A percentile compares a stretch with the other conserved stretches of the same genome.
Conservation (phyloP, 2,888 invertebrate species). For the Drosophila antonietae region DNA sequence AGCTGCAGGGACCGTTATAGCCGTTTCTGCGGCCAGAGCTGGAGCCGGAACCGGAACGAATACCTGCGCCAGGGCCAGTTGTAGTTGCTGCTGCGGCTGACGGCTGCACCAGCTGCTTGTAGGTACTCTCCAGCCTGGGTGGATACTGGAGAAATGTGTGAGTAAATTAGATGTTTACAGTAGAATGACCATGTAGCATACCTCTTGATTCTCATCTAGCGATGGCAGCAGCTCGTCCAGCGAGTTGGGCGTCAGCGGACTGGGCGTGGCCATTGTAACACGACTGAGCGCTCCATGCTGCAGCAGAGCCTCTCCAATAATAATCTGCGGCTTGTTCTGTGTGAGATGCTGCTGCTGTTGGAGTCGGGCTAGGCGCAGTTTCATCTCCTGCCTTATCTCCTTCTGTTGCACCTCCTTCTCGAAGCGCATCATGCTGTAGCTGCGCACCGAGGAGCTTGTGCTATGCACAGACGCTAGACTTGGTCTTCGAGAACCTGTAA, state of each 20-base stretch:
- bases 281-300: constrained; percentile 79
- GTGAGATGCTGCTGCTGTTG: constrained; percentile 86
- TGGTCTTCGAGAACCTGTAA: constrained; percentile 93
- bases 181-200: constrained; percentile 74
- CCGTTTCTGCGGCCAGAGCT: constrained; percentile 46
- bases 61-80: constrained; percentile 24
- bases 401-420: constrained; percentile 93
- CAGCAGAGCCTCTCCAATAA: constrained; percentile 85
- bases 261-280: constrained; percentile 86
- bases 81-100: constrained; percentile 17
- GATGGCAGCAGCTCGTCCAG: constrained; percentile 93
- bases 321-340: constrained; percentile 85
- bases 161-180: background rate
- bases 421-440: constrained; percentile 92
- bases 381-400: constrained; percentile 91
- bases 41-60: constrained; percentile 4
- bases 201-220: constrained; percentile 92
- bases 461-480: constrained; percentile 94
- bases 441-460: constrained; percentile 92
- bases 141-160: constrained; percentile 63
- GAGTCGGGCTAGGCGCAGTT: constrained; percentile 90
- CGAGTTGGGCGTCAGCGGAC: constrained; percentile 92
- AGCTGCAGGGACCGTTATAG: constrained; percentile 86
- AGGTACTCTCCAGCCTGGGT: constrained; percentile 63
- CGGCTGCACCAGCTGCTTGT: constrained; percentile 69